A percentile compares a stretch with the other conserved stretches of the same genome.
Evolutionary conservation across 2,888 invertebrate genomes (phyloP).

Genomic region (Orgyia antiqua): DNA sequence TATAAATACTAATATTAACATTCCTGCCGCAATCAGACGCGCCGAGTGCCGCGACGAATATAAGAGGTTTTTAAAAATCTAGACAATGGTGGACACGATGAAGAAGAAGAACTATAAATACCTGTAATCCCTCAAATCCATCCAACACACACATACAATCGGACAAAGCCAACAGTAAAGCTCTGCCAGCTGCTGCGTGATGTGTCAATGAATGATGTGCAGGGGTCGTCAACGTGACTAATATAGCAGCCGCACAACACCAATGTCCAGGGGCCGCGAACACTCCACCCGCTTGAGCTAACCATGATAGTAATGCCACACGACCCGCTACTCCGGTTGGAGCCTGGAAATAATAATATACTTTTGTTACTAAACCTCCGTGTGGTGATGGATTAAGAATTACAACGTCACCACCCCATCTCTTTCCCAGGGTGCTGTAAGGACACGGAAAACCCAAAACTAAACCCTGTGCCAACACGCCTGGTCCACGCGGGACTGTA

Average conservation of each 20-base stretch:
- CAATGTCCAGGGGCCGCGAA: constrained; percentile 44
- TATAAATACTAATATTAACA: no score
- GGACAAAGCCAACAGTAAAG: constrained; percentile 44
- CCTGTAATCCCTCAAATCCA: constrained; percentile 28
- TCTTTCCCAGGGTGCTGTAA: no score
- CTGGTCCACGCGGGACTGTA: no score
- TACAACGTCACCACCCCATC: no score
- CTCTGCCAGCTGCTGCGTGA: constrained; percentile 36
- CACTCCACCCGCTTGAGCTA: constrained; percentile 33
- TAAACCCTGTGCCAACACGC: no score
- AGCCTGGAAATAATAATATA: constrained; percentile 32
- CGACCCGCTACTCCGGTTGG: constrained; percentile 52
- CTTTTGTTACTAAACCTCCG: background rate
- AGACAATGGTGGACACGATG: no score
- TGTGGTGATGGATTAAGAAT: no score
- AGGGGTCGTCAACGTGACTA: constrained; percentile 33
- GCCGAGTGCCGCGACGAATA: no score
- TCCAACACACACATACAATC: constrained; percentile 44
- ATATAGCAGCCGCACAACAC: constrained; percentile 47
- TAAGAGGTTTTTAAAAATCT: no score
- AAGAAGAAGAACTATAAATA: no score
- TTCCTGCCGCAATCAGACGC: no score
- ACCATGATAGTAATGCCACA: constrained; percentile 43
- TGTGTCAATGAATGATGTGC: constrained; percentile 35
- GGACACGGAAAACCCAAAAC: no score